Base-by-base conservation (phyloP, 2,888 invertebrate genomes). In the Pediacus dermestoides region DNA sequence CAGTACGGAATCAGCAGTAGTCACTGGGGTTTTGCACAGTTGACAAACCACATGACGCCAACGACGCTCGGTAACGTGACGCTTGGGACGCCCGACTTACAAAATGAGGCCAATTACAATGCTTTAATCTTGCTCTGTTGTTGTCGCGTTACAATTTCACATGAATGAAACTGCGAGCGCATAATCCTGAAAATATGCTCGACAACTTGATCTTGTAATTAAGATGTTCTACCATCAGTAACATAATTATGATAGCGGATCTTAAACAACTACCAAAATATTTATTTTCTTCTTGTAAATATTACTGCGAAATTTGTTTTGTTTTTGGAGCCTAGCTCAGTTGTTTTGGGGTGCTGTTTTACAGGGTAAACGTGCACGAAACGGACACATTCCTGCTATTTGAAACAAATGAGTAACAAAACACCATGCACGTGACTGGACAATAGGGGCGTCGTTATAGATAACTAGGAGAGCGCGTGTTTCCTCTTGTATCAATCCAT, bases 381-480 rank as follows among this genome's bases (percentile, higher is more conserved):
- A n/a, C 23, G 42, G 44, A 47, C 46, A 45, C 50, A 46, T 40
- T 39, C 39, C 46, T 38, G 38, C 33, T 28, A 54, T 54, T 48
- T 44, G 52, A 53, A 55, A 58, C 55, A 57, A 58, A 57, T 51
- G 52, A 55, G 55, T 52, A 57, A 59, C 56, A 54, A 54, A 54
- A 57, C 48, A 52, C 54, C 50, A 27, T 44, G 40, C 60, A 57
- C 60, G 59, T 58, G 60, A 52, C 53, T 38, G 41, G 42, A 60
- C 55, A 60, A 58, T 57, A 28, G 39, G 53, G 46, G 41, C 56
- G 52, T 39, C 54, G 57, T 47, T 48, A n/a, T n/a, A 42, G 44
- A 51, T 50, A 54, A 60, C 53, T 50, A 53, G 42, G 46, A 45
- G 36, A 52, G 48, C 57, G 54, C 46, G 52, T 55, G 58, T 46